Conservation (phyloP, 2,113 vertebrate species). For the Boulengeromyrus knoepffleri region DNA sequence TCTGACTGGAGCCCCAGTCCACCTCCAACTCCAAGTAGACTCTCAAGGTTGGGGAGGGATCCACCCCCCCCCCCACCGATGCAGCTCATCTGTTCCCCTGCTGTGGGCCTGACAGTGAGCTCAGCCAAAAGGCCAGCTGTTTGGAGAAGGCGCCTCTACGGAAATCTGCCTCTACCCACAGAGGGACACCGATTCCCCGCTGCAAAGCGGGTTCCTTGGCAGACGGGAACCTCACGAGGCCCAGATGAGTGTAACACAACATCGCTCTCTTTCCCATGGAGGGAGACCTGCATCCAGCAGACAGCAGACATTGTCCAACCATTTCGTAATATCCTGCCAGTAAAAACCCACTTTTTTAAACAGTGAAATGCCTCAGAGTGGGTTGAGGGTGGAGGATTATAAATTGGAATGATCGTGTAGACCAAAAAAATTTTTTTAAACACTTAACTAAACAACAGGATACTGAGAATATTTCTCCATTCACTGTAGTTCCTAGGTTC, state of each 20-base stretch:
- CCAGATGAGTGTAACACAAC: slow-evolving; percentile 14
- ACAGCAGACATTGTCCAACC: not conserved
- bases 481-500: not conserved
- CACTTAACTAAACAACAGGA: not conserved
- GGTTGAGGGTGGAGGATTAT: not conserved
- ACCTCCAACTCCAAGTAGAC: slow-evolving; percentile 6
- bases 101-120: not conserved
- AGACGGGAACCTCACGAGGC: not conserved
- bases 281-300: not conserved
- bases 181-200: not conserved
- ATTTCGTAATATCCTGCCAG: slow-evolving; percentile 7
- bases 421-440: not conserved
- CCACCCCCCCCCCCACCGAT: not conserved
- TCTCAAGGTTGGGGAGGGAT: not conserved
- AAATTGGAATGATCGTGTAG: not conserved
- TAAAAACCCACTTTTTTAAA: not conserved
- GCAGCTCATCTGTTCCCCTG: not conserved
- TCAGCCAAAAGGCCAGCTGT: not conserved
- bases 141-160: not conserved
- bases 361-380: not conserved
- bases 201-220: not conserved
- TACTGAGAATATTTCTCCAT: not conserved
- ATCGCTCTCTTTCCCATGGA: not conserved
- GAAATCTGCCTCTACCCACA: not conserved
- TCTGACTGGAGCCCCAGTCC: not conserved